Conservation (phyloP, 2,113 vertebrate species). For the Myrmecobius fasciatus region DNA sequence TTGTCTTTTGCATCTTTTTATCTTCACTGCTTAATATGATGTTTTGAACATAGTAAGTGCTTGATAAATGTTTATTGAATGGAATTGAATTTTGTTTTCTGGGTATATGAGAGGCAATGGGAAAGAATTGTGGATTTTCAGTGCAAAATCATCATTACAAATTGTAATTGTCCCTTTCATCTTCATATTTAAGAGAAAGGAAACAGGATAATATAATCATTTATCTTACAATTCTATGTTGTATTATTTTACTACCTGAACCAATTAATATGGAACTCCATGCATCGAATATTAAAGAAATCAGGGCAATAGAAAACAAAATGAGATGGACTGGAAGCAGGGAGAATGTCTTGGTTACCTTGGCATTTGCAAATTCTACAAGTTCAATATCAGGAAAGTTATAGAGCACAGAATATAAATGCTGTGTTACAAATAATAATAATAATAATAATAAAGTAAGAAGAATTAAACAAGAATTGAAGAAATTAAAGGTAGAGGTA, state of each 20-base stretch:
- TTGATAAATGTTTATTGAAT: neutral
- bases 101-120: neutral
- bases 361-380: neutral
- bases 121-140: neutral
- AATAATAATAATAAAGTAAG: neutral
- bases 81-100: neutral
- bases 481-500: neutral
- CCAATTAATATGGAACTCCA: neutral
- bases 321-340: neutral
- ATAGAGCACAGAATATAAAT: constrained; percentile 24
- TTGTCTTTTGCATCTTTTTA: neutral
- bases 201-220: neutral
- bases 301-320: neutral
- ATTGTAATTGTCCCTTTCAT: neutral
- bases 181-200: neutral
- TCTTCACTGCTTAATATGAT: neutral
- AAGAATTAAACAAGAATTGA: neutral
- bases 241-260: neutral
- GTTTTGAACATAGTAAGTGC: neutral
- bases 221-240: neutral
- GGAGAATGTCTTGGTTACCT: neutral
- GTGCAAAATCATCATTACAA: neutral
- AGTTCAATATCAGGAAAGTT: constrained; percentile 33
- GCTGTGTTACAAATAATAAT: neutral
- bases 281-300: neutral